Conservation (phyloP, 1,140 invertebrate genomes). For the Acromyrmex heyeri region DNA sequence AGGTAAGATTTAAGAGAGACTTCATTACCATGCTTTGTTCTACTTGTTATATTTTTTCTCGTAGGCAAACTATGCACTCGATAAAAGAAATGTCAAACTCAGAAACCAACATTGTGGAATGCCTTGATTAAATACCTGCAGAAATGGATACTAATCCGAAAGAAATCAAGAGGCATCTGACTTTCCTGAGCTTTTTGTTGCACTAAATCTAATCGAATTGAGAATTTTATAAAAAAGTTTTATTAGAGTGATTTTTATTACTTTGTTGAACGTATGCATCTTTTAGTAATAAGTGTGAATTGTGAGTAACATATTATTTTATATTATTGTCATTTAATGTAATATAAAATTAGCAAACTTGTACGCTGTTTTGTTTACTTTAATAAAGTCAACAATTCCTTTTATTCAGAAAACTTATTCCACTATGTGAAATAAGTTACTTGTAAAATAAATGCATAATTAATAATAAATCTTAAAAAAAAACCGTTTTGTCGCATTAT, state of each 20-base stretch:
- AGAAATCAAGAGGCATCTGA: not conserved
- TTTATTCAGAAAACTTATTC: not conserved
- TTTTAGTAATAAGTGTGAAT: not conserved
- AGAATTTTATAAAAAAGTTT: not conserved
- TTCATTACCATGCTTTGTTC: too few relatives aligned
- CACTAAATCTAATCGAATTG: not conserved
- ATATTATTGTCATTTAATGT: not conserved
- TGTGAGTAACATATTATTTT: not conserved
- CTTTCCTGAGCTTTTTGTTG: not conserved
- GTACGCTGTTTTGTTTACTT: not conserved
- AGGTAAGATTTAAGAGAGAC: constrained; percentile 1
- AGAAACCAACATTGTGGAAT: not conserved
- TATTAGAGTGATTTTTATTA: constrained; percentile 6
- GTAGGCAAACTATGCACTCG: not conserved
- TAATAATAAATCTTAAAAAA: constrained; percentile 14
- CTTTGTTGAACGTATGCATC: not conserved
- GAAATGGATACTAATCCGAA: not conserved
- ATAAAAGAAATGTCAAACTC: not conserved
- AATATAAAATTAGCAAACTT: not conserved
- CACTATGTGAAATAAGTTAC: not conserved
- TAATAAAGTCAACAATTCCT: not conserved
- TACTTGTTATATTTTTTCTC: not conserved
- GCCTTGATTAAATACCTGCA: not conserved
- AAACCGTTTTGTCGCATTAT: too few relatives aligned
- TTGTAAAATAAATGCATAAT: constrained; percentile 8